A percentile compares a stretch with the other conserved stretches of the same genome.
These are phyloP conservation scores for Drosophila trapezifrons DNA, from an alignment of 1,140 invertebrate species.

Conservation along the genomic window DNA sequence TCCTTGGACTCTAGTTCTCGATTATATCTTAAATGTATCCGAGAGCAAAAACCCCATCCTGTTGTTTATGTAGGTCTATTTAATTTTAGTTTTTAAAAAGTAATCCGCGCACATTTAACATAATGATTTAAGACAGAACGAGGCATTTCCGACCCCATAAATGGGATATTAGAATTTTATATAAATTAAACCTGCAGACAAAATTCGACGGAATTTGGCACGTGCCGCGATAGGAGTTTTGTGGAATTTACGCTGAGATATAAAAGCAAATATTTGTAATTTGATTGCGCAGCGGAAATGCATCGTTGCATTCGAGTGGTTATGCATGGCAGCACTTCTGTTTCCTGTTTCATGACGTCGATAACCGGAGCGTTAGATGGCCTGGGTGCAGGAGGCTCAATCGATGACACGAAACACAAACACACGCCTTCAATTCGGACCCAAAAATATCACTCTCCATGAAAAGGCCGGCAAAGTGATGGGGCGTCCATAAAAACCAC, in stretches of 20 bases:
- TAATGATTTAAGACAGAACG: too few relatives aligned
- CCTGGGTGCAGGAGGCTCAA: background rate
- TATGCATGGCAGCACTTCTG: slow-evolving; percentile 40
- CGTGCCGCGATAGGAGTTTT: slow-evolving; percentile 14
- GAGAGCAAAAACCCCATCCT: too few relatives aligned
- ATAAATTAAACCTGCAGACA: slow-evolving; percentile 13
- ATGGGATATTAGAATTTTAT: slow-evolving; percentile 19
- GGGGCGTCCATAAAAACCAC: slow-evolving; percentile 24
- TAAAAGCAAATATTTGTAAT: slow-evolving; percentile 47
- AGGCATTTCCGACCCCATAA: too few relatives aligned
- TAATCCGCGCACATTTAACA: too few relatives aligned
- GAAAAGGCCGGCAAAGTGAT: slow-evolving; percentile 12
- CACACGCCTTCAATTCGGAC: slow-evolving; percentile 33
- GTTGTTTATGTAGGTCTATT: too few relatives aligned
- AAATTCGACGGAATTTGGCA: slow-evolving; percentile 16
- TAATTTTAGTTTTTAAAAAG: too few relatives aligned
- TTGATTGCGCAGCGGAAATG: slow-evolving; percentile 54
- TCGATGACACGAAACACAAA: slow-evolving; percentile 37
- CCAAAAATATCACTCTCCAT: slow-evolving; percentile 10
- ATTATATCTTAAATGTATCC: background rate
- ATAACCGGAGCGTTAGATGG: slow-evolving; percentile 15
- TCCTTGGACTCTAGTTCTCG: background rate
- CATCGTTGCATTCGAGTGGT: slow-evolving; percentile 42
- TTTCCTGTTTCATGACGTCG: slow-evolving; percentile 25
- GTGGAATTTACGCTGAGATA: slow-evolving; percentile 5